Percentiles rank a stretch among this genome's conserved stretches.
phyloP scores from a whole-genome alignment of 1,140 invertebrate species.

The Octopus sinensis region DNA sequence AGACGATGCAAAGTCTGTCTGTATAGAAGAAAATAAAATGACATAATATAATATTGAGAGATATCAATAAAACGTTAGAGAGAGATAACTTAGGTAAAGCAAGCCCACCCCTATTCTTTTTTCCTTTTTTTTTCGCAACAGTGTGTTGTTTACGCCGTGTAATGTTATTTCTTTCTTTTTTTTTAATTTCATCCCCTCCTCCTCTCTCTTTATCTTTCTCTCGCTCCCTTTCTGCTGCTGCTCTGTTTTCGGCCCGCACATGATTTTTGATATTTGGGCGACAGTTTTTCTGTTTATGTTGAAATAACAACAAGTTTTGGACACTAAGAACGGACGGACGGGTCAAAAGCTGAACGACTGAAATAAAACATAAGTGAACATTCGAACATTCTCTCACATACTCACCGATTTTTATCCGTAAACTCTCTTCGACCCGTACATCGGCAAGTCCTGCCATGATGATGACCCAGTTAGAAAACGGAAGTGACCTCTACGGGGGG shows the following conservation, averaged over 20 bases:
- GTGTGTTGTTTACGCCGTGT: too few relatives aligned
- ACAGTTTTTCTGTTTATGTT: neutral
- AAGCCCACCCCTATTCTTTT: too few relatives aligned
- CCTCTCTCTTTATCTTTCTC: neutral
- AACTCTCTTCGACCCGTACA: constrained; percentile 35
- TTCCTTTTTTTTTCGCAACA: too few relatives aligned
- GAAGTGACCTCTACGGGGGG: constrained; percentile 17
- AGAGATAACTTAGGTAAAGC: too few relatives aligned
- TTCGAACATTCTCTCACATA: neutral
- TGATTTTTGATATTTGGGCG: neutral
- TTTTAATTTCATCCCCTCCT: too few relatives aligned
- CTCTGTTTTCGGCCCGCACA: neutral
- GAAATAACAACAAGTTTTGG: neutral
- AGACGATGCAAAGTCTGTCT: too few relatives aligned
- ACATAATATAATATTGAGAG: too few relatives aligned
- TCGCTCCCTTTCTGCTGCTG: neutral
- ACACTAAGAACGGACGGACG: neutral
- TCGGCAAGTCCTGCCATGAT: constrained; percentile 30
- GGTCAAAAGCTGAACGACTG: too few relatives aligned
- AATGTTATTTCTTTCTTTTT: too few relatives aligned
- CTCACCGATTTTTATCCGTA: constrained; percentile 38
- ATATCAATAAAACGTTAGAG: too few relatives aligned
- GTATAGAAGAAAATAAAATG: too few relatives aligned
- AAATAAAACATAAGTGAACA: neutral
- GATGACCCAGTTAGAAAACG: constrained; percentile 20